A percentile compares a stretch with the other conserved stretches of the same genome.
Conservation (phyloP, 2,888 invertebrate species). For the Agonum fuliginosum region DNA sequence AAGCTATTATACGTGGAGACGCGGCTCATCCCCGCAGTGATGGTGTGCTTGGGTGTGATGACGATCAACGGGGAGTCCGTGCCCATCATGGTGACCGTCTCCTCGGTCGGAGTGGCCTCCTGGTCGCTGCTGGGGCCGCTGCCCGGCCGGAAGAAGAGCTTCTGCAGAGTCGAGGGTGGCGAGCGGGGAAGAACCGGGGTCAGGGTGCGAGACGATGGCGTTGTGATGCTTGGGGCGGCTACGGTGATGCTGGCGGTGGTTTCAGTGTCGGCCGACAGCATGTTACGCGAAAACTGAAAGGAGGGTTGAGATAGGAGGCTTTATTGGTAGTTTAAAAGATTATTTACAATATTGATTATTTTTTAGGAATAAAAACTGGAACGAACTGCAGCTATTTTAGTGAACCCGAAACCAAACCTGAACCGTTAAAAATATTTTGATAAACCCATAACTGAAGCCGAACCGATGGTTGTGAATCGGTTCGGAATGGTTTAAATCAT, state of each 20-base stretch:
- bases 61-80: conserved; percentile 53
- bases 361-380: no score
- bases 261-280: no score
- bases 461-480: no score
- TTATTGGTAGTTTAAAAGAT: no score
- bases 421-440: no score
- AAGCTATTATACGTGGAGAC: conserved; percentile 55
- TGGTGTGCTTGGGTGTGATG: conserved; percentile 54
- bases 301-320: no score
- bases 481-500: no score
- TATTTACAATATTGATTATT: no score
- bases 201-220: neutral
- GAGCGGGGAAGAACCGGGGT: conserved; percentile 14
- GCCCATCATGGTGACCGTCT: conserved; percentile 20
- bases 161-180: conserved; percentile 9
- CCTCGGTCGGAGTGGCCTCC: neutral
- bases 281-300: no score
- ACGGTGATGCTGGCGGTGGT: neutral
- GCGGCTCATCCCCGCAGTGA: conserved; percentile 51
- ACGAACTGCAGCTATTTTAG: no score
- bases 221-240: neutral
- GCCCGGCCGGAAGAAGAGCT: conserved; percentile 51
- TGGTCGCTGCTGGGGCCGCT: conserved; percentile 10
- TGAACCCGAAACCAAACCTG: no score
- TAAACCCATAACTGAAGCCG: no score